These are phyloP conservation scores for Drosophila hamatofila DNA, from an alignment of 2,888 invertebrate species.

Conservation along the genomic window DNA sequence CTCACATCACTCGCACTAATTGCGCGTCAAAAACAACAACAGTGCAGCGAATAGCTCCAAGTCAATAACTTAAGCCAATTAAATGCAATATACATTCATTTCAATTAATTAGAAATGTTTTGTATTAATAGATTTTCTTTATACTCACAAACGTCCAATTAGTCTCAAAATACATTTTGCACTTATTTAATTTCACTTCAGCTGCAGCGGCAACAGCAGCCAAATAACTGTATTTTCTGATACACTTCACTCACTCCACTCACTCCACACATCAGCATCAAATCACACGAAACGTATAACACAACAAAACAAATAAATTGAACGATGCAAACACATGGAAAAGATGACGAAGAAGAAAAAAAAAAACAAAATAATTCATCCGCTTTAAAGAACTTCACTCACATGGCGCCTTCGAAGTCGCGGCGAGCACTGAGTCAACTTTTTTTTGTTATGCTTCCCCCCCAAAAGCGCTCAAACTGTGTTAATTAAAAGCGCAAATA, in stretches of 20 bases:
- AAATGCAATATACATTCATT: conserved; percentile 28
- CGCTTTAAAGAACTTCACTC: conserved; percentile 39
- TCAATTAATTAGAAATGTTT: conserved; percentile 25
- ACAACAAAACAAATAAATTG: conserved; percentile 31
- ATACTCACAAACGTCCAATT: conserved; percentile 84
- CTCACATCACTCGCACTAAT: conserved; percentile 3
- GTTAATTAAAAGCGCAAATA: conserved; percentile 67
- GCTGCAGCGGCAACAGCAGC: conserved; percentile 3
- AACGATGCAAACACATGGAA: conserved; percentile 7
- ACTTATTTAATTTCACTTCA: neutral
- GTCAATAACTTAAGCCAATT: conserved; percentile 30
- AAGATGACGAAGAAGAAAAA: neutral
- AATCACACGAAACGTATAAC: conserved; percentile 15
- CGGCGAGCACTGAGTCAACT: conserved; percentile 62
- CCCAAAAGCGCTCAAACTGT: conserved; percentile 50
- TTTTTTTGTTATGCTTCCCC: conserved; percentile 21
- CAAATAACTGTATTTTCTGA: conserved; percentile 2
- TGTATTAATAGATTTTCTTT: conserved; percentile 22
- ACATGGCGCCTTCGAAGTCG: conserved; percentile 68
- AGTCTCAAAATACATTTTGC: conserved; percentile 79
- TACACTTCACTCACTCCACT: neutral
- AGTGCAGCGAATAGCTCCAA: conserved; percentile 18
- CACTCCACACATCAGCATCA: conserved; percentile 18
- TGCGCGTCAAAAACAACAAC: conserved; percentile 22
- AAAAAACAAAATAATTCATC: conserved; percentile 17